phyloP scores from a whole-genome alignment of 2,888 invertebrate genomes.

The Sylvicola cinctus region DNA sequence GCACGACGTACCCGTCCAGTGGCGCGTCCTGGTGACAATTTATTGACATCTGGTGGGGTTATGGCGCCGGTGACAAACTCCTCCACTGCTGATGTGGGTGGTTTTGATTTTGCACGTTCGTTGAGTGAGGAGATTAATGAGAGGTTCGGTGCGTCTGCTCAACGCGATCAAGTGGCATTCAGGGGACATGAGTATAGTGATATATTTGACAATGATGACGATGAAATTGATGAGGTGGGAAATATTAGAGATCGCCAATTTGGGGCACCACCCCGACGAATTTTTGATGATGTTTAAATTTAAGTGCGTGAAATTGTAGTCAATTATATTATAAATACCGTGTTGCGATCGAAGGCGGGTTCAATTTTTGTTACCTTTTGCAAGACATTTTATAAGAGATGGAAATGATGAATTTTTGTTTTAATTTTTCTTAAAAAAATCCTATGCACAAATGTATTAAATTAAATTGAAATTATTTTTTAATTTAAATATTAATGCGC shows the following conservation, averaged over 20 bases:
- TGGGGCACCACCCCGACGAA: slow-evolving; percentile 50
- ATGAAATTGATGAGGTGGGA: slow-evolving; percentile 12
- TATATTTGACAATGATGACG: slow-evolving; percentile 18
- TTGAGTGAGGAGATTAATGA: slow-evolving; percentile 36
- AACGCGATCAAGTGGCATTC: slow-evolving; percentile 25
- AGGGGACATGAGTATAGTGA: slow-evolving; percentile 19
- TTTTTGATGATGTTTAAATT: slow-evolving; percentile 66
- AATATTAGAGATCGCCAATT: slow-evolving; percentile 22
- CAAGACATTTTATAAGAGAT: no score
- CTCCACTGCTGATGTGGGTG: slow-evolving; percentile 14
- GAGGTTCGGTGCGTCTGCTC: slow-evolving; percentile 43
- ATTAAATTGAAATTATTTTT: no score
- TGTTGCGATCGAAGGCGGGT: no score
- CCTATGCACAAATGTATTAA: no score
- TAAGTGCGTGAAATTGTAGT: not conserved
- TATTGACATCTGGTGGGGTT: slow-evolving; percentile 56
- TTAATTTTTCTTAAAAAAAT: no score
- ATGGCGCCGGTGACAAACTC: slow-evolving; percentile 40
- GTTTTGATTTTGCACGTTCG: slow-evolving; percentile 22
- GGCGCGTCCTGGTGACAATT: slow-evolving; percentile 29
- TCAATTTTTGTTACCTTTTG: no score
- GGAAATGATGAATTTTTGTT: no score
- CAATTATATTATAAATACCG: no score
- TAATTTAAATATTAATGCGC: no score
- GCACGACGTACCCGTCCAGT: slow-evolving; percentile 35